Evolutionary conservation across 2,797 vertebrate genomes (phyloP).

Genomic region (Arvicola amphibius): DNA sequence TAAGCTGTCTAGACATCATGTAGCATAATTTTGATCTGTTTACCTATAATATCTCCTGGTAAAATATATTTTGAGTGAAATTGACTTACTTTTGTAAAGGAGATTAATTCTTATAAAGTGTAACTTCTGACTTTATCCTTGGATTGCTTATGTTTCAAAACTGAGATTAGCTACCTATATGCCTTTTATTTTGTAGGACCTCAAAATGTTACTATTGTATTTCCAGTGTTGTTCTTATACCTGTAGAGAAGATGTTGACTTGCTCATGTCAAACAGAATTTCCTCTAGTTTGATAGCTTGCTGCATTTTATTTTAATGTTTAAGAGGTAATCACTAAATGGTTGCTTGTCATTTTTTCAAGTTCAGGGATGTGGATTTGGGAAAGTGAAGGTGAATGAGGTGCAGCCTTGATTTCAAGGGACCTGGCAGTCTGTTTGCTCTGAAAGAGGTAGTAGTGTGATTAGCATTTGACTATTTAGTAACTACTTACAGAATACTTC

Average conservation of each 20-base stretch:
- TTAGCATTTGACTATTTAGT: background rate
- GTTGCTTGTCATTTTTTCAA: background rate
- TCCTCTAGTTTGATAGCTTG: conserved; percentile 5
- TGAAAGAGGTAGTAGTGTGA: conserved; percentile 1
- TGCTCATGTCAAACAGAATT: background rate
- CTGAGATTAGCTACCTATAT: background rate
- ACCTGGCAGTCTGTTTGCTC: background rate
- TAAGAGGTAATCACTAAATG: conserved; percentile 25
- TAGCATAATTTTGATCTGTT: background rate
- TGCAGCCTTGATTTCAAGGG: background rate
- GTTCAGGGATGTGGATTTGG: conserved; percentile 3
- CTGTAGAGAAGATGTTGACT: background rate
- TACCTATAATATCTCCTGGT: background rate
- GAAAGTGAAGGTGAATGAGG: background rate
- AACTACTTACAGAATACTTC: background rate
- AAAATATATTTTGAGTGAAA: background rate
- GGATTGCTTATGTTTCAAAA: conserved; percentile 5
- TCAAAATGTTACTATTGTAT: background rate
- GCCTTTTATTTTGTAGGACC: background rate
- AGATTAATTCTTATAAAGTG: conserved; percentile 22
- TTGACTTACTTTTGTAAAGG: conserved; percentile 19
- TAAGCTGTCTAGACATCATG: background rate
- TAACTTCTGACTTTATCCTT: conserved; percentile 4
- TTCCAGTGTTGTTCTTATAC: background rate
- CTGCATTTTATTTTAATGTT: conserved; percentile 27